Evolutionary conservation across 1,140 invertebrate genomes (phyloP), one percentile per base, ranked within the genome.

Genomic region (Brachionus rubens): DNA sequence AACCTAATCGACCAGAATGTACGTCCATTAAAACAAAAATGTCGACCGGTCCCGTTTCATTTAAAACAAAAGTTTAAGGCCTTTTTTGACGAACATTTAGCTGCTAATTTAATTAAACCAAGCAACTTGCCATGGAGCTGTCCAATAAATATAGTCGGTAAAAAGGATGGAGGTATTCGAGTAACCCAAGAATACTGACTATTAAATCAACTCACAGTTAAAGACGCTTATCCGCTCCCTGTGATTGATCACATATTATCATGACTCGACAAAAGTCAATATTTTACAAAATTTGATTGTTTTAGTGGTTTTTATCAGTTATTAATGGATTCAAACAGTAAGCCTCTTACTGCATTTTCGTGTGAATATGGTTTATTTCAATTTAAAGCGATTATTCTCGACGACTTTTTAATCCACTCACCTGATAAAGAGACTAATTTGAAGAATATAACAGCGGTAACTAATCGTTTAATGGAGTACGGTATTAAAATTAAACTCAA

Each of bases 401-500:
- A 50, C 24, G 48, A 50, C 12, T 19, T 50, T 19, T 19, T 50
- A 12, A 12, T 50, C 3, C 48, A 50, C 48, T 50, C 48, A 19
- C 16, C 16, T 5, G 24, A 26, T 50, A 3, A 7, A 3, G 12
- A 19, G 48, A 4, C 16, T 19, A 3, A 50, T 26, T 19, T 50
- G 6, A 6, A 50, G 12, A 19, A 50, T 12, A 50, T 50, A 5
- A 5, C 48, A 19, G 16, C 16, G 12, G 48, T 50, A 4, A 26
- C 24, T 19, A 6, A 50, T 4, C 3, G 48, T 19, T 26, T 50
- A 26, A 50, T 4, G 12, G 3, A 3, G 12, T 81, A 83, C 4
- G 81, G 81, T n/a, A 77, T 87, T 1, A 84, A 82, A 4, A 78
- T 86, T 4, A 86, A 84, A 16, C 77, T 83, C 0, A 50, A 81